Conservation (phyloP, 2,113 vertebrate genomes). For the Pristiophorus japonicus region DNA sequence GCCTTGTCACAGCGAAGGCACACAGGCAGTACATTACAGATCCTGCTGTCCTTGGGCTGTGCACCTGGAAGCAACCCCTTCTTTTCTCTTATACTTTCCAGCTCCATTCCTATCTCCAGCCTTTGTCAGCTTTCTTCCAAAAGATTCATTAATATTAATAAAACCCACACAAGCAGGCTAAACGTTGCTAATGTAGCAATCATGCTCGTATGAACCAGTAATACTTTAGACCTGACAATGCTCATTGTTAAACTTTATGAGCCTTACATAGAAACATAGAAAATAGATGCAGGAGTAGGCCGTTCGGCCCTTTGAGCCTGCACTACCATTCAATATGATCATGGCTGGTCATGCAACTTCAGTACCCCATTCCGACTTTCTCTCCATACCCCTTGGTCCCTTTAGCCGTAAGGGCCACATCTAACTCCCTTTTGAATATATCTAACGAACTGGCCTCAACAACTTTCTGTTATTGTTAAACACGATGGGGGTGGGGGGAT, state of each 20-base stretch:
- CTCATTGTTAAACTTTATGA: neutral
- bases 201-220: neutral
- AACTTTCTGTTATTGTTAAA: no score
- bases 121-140: neutral
- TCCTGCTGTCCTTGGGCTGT: neutral
- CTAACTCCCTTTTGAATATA: no score
- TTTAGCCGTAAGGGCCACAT: no score
- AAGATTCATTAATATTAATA: conserved; percentile 12
- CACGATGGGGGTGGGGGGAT: neutral
- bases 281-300: no score
- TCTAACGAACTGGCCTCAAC: no score
- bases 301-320: no score
- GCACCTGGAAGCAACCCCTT: neutral
- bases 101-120: neutral
- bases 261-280: no score
- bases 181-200: neutral
- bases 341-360: no score
- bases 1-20: neutral
- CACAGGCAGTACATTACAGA: no score
- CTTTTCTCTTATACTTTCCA: neutral
- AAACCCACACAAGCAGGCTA: neutral
- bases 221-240: neutral
- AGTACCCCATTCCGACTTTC: no score
- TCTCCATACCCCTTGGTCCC: no score
- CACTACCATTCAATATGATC: no score